Base-by-base conservation (phyloP, 1,140 invertebrate species). In the Drosophila tsacasi region DNA sequence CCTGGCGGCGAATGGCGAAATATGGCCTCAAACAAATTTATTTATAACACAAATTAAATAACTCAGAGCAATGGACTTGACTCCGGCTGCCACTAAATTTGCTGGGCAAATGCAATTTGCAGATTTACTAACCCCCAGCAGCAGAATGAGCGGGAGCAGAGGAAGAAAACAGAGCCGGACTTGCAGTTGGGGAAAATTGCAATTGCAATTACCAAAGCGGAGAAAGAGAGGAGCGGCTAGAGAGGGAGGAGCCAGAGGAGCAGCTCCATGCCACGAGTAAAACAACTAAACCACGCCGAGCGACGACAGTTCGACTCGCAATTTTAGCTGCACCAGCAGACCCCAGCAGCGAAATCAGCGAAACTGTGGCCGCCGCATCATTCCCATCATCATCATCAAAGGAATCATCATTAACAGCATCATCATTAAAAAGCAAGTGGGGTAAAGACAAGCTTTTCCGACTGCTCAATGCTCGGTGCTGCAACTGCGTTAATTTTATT, bases 11-110 rank as follows among this genome's bases (percentile, higher is more conserved):
- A 12, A 77, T 42, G 50, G 66, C 76, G 40, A 86, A 84, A 90
- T 90, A 84, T 89, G 69, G 81, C 79, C 73, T 82, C 82, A 90
- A 73, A 91, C 82, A 90, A 91, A 90, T 90, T 90, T 90, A 90
- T 90, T 85, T 90, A 90, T 84, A 90, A 83, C 84, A 78, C 74
- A 89, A 89, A 89, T 89, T 89, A 89, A 89, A 89, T 89, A 89
- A 89, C 69, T 73, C 85, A 55, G 76, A 78, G 67, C 74, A 71
- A 65, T 64, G 76, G 66, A 76, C 76, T 46, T 46, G 69, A 79
- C 62, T 69, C 62, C 39, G 62, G 75, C 44, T 80, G 71, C 82
- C 72, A 85, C 74, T 85, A 84, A 81, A 81, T 81, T 81, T 75
- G 55, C 74, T 73, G 57, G 54, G 47, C 76, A 52, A 83, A 83